Conservation (phyloP, 2,888 invertebrate genomes). For the Gibbula magus region DNA sequence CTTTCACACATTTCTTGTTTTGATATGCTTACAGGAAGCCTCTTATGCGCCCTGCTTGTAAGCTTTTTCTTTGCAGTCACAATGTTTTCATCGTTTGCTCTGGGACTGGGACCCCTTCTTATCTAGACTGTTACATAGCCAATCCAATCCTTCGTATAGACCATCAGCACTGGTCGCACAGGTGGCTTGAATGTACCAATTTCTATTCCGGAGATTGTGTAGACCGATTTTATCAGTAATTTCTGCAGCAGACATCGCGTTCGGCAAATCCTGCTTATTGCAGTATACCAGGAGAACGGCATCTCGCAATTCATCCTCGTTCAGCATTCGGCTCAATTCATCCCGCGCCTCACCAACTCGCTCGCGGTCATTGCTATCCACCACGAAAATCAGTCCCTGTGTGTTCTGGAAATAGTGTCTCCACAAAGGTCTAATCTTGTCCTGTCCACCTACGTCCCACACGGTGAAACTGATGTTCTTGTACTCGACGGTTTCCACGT, state of each 20-base stretch:
- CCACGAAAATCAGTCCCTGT: constrained; percentile 92
- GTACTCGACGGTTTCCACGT: constrained; percentile 99
- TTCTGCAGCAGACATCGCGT: constrained; percentile 99
- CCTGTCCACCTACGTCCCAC: constrained; percentile 99
- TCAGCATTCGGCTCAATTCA: constrained; percentile 98
- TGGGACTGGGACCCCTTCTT: constrained; percentile 70
- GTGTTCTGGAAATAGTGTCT: constrained; percentile 99
- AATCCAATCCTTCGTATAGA: constrained; percentile 98
- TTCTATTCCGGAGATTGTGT: constrained; percentile 97
- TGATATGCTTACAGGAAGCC: too few species aligned
- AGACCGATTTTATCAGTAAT: constrained; percentile 99
- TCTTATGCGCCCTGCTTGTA: too few species aligned
- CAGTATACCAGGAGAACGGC: constrained; percentile 99
- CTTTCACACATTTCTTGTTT: too few species aligned
- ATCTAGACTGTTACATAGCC: constrained; percentile 99
- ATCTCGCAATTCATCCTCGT: constrained; percentile 99
- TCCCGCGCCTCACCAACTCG: constrained; percentile 98
- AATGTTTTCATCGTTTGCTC: not conserved
- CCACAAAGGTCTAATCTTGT: constrained; percentile 98
- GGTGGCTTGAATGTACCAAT: constrained; percentile 80
- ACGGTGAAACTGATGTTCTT: constrained; percentile 99
- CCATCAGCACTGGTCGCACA: constrained; percentile 99
- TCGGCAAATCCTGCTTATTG: constrained; percentile 99
- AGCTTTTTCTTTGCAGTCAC: too few species aligned
- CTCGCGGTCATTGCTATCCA: constrained; percentile 99